Conservation (phyloP, 92 coral and sea anemone species). For the Epizoanthus scotinus region DNA sequence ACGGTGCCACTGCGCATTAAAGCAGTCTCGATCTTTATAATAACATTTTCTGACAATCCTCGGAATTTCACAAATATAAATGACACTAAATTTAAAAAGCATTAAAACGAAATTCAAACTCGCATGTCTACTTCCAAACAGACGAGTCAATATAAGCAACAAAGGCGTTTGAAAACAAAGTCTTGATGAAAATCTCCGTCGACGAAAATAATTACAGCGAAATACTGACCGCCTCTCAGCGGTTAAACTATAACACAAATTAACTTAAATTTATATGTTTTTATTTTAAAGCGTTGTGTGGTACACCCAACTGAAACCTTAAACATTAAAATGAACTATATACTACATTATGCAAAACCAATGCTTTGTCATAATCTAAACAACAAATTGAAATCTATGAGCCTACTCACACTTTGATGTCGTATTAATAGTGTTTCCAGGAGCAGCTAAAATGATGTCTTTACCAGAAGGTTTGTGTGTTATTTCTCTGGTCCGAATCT, state of each 20-base stretch:
- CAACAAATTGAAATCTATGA: conserved; percentile 2
- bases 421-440: neutral
- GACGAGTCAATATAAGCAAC: conserved; percentile 20
- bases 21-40: neutral
- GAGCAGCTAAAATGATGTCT: neutral
- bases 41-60: neutral
- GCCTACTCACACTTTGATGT: conserved; percentile 26
- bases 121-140: neutral
- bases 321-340: conserved; percentile 2
- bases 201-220: neutral
- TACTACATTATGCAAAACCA: neutral
- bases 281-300: neutral
- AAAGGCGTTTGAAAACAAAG: conserved; percentile 5
- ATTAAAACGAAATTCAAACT: neutral
- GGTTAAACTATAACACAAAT: neutral
- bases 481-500: neutral
- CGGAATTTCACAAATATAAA: neutral
- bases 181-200: neutral
- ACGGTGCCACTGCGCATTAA: too few relatives aligned
- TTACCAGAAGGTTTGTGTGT: neutral
- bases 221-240: neutral
- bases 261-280: neutral
- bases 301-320: neutral
- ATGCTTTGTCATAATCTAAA: neutral
- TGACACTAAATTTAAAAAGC: neutral